Base-by-base conservation (phyloP, 2,888 invertebrate species). In the Scelioninae gen. 2 region DNA sequence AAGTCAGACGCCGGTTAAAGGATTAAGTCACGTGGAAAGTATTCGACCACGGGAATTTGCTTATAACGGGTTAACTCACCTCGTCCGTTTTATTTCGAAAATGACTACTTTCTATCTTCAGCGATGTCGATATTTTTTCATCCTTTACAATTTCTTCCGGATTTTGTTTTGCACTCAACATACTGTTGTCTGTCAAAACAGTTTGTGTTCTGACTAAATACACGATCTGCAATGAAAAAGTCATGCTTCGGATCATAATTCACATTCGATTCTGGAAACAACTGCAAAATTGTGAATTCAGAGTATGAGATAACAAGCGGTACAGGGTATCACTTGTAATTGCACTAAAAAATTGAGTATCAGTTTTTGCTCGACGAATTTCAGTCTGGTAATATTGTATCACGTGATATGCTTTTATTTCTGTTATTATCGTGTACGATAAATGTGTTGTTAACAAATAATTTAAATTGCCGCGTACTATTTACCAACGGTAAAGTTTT, bases 101-200 rank as follows among this genome's bases (percentile, higher is more conserved):
- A 15, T 61, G 67, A 48, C 78, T 78, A 25, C 78, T 80, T 43
- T 76, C 73, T 75, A 82, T 73, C 60, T 73, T 81, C 55, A 82
- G 61, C 11, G 83, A 81, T 10, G 81, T 68, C 31, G 81, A 81
- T 45, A 83, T 80, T 53, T 81, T 82, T 55, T 79, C 78, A 6
- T 71, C 77, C 3, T 79, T 74, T 28, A 79, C 76, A 22, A 61
- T 74, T 28, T 71, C 78, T 46, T 76, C 58, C n/a, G 65, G 65
- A n/a, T n/a, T n/a, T n/a, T n/a, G n/a, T 39, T 78, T 76, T 1
- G 48, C 5, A 11, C 45, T 50, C 19, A 57, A 45, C 3, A 45
- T 43, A 68, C 60, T 43, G 57, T 75, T 60, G 53, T 74, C 75
- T 70, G 69, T 61, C 3, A 16, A 18, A 2, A 60, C 60, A 10